A percentile compares a stretch with the other conserved stretches of the same genome.
Conservation (phyloP, 2,888 invertebrate genomes). For the Plagodis dolabraria region DNA sequence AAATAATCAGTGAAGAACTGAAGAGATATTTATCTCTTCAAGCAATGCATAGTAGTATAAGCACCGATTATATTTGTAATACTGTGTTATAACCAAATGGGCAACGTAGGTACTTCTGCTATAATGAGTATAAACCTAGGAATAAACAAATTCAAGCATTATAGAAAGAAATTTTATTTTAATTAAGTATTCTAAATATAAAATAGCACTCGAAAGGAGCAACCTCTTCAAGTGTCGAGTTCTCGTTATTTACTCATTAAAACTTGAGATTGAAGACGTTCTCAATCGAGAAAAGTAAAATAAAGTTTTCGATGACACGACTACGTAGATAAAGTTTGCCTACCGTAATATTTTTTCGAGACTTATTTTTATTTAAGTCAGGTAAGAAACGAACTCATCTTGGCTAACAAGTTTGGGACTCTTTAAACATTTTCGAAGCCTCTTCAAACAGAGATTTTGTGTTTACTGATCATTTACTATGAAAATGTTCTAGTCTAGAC, state of each 20-base stretch:
- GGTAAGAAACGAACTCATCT: slow-evolving; percentile 22
- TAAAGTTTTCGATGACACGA: slow-evolving; percentile 64
- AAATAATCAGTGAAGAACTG: too few species aligned
- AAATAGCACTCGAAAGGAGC: slow-evolving; percentile 60
- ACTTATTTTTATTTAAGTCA: slow-evolving; percentile 34
- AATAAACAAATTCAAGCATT: too few species aligned
- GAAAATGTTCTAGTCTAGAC: too few species aligned
- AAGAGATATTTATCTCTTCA: too few species aligned
- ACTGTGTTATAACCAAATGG: too few species aligned
- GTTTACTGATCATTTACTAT: neutral
- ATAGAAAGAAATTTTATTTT: neutral
- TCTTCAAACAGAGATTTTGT: neutral
- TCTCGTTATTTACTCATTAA: slow-evolving; percentile 80
- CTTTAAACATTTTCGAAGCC: neutral
- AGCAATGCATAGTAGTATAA: too few species aligned
- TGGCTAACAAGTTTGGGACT: neutral
- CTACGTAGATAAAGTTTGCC: slow-evolving; percentile 45
- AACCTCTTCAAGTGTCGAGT: slow-evolving; percentile 58
- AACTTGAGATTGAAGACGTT: slow-evolving; percentile 72
- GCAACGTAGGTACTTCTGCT: too few species aligned
- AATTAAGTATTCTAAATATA: neutral
- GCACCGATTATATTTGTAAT: too few species aligned
- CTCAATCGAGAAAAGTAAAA: slow-evolving; percentile 58
- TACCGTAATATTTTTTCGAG: slow-evolving; percentile 40
- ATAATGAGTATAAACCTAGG: too few species aligned